Evolutionary conservation across 2,797 vertebrate genomes (phyloP).

Genomic region (Paguma larvata): DNA sequence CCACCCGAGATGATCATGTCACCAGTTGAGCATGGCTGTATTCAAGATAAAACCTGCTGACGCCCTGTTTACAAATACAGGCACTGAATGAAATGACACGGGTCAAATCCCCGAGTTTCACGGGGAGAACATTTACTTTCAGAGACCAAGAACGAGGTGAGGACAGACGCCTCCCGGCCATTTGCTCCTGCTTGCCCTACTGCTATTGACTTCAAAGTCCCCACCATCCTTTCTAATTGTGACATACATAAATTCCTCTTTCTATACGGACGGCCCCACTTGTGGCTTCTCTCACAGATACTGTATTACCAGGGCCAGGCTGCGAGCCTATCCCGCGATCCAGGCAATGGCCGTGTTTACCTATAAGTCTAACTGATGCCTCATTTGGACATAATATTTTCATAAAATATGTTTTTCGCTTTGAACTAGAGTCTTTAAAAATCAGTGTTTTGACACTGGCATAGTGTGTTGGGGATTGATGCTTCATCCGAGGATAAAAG

Average conservation of each 20-base stretch:
- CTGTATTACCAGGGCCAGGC: not conserved
- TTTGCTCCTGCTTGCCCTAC: slow-evolving; percentile 21
- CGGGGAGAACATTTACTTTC: not conserved
- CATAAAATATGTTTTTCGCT: not conserved
- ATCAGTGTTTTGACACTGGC: not conserved
- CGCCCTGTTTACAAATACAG: not conserved
- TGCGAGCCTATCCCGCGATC: not conserved
- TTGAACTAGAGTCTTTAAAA: not conserved
- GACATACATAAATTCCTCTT: not conserved
- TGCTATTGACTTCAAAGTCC: not conserved
- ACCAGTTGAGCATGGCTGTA: not conserved
- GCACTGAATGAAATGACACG: not conserved
- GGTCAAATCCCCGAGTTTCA: not conserved
- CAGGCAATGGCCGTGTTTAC: not conserved
- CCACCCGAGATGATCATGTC: not conserved
- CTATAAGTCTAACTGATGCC: not conserved
- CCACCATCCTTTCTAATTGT: not conserved
- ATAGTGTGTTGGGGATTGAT: not conserved
- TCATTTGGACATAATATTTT: not conserved
- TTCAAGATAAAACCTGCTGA: not conserved
- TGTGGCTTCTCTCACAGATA: not conserved
- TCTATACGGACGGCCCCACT: not conserved
- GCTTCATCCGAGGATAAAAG: not conserved
- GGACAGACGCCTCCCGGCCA: not conserved
- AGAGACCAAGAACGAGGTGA: not conserved